Conservation (phyloP, 2,797 vertebrate genomes). For the Pseudomugil tenellus region DNA sequence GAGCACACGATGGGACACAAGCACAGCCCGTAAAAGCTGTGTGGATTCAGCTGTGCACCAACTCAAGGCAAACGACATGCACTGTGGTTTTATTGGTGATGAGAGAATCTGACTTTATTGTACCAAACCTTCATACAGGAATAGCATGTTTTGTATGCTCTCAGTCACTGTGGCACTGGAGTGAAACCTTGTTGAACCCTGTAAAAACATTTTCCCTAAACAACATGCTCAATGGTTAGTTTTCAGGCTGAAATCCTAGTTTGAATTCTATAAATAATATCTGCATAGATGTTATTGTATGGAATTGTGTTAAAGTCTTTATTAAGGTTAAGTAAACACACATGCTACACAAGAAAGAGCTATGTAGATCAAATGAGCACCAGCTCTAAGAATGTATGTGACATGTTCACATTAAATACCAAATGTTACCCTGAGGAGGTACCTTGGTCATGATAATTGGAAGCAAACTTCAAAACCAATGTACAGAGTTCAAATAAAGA, state of each 20-base stretch:
- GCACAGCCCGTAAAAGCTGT: slow-evolving; percentile 36
- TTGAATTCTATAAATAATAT: neutral
- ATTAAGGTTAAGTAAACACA: slow-evolving; percentile 4
- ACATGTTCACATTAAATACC: slow-evolving; percentile 70
- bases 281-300: too few species aligned
- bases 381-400: slow-evolving; percentile 63
- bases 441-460: slow-evolving; percentile 74
- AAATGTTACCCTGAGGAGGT: slow-evolving; percentile 71
- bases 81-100: slow-evolving; percentile 43
- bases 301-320: too few species aligned
- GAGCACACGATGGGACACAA: slow-evolving; percentile 26
- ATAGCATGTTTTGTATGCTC: slow-evolving; percentile 8
- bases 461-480: slow-evolving; percentile 78
- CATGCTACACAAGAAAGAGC: slow-evolving; percentile 10
- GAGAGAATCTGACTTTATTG: slow-evolving; percentile 23
- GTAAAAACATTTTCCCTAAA: neutral
- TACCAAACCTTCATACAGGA: slow-evolving; percentile 24
- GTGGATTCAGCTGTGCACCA: slow-evolving; percentile 44
- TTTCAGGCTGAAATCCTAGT: neutral
- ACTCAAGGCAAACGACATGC: slow-evolving; percentile 8
- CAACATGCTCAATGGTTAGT: neutral
- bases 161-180: slow-evolving; percentile 2
- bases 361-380: slow-evolving; percentile 51
- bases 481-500: slow-evolving; percentile 59
- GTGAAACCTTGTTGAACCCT: neutral